Evolutionary conservation across 2,113 vertebrate species (phyloP), one percentile per base, ranked within the genome.

Genomic region (Embiotoca jacksoni): DNA sequence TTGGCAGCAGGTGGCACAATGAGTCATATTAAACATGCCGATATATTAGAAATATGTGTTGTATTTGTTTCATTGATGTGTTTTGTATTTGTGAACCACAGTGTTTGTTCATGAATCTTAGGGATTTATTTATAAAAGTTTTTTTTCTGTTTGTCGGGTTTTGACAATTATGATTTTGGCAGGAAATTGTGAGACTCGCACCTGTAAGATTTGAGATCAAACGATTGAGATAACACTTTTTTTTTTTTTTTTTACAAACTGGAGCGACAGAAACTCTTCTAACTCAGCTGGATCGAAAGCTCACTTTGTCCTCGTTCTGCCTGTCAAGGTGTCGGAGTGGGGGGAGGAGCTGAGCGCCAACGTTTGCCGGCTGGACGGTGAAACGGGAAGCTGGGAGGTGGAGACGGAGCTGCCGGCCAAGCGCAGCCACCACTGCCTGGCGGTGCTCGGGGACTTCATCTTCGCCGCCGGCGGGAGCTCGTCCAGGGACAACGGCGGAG

Each of bases 301-400:
- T 58, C 47, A 31, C 1, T 30, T 1, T 14, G 4, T n/a, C 41
- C 30, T 57, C 33, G 59, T 8, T 23, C 23, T 59, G 7, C 13
- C 2, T 39, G n/a, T 46, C 1, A 0, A 93, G 92, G 97, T 98
- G 35, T 98, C 96, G 0, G 97, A 98, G 47, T 95, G 96, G 0
- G 96, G 97, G n/a, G 94, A 97, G 91, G 97, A 98, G 89, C 94
- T 99, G 81, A 99, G 96, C 0, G 95, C 97, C 0, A 96, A 97
- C 14, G 96, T 97, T 58, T 97, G 96, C 85, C 95, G 96, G 85
- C 91, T 99, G 86, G 96, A 97, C 3, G 36, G 81, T 37, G 86
- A 90, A 90, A 94, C 74, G 0, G 89, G 83, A 37, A 75, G 61
- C 87, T 99, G 97, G 98, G 93, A 94, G 44, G 94, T 95, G 33